Percentiles rank a stretch among this genome's conserved stretches.
These are phyloP conservation scores for Aplidium turbinatum DNA, from an alignment of 23 tunicate species.

Conservation along the genomic window DNA sequence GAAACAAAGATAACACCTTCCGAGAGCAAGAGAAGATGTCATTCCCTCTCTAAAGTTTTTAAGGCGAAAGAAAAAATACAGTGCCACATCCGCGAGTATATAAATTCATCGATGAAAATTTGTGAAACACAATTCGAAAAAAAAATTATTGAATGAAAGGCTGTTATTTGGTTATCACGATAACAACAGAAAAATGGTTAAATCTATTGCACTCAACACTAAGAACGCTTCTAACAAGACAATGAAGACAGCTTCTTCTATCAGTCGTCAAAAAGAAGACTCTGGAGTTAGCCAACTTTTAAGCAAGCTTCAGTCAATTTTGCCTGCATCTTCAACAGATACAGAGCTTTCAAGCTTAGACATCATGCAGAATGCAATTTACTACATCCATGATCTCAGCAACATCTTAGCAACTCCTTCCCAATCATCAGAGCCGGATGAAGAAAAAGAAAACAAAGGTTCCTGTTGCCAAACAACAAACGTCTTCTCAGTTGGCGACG, in stretches of 20 bases:
- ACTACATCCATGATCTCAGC: constrained; percentile 59
- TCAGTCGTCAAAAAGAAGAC: constrained; percentile 31
- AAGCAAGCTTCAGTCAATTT: constrained; percentile 33
- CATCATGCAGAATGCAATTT: constrained; percentile 30
- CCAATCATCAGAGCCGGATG: constrained; percentile 28
- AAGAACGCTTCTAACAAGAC: constrained; percentile 30
- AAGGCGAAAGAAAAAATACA: no score
- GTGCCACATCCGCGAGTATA: no score
- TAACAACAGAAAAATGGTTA: no score
- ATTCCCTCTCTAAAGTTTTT: no score
- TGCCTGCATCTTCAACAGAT: constrained; percentile 9
- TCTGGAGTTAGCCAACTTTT: constrained; percentile 38
- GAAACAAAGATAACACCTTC: no score
- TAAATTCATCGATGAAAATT: no score
- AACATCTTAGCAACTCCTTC: constrained; percentile 23
- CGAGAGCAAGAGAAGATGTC: no score
- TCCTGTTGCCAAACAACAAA: constrained; percentile 31
- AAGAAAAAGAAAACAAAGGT: constrained; percentile 47
- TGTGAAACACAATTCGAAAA: no score
- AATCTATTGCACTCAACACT: no score
- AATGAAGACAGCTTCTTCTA: constrained; percentile 17
- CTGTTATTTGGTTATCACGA: no score
- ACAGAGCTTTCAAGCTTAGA: constrained; percentile 29
- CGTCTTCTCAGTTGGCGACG: constrained; percentile 27
- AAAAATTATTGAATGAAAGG: not conserved